Base-by-base conservation (phyloP, 1,140 invertebrate species). In the Bilobella aurantiaca region DNA sequence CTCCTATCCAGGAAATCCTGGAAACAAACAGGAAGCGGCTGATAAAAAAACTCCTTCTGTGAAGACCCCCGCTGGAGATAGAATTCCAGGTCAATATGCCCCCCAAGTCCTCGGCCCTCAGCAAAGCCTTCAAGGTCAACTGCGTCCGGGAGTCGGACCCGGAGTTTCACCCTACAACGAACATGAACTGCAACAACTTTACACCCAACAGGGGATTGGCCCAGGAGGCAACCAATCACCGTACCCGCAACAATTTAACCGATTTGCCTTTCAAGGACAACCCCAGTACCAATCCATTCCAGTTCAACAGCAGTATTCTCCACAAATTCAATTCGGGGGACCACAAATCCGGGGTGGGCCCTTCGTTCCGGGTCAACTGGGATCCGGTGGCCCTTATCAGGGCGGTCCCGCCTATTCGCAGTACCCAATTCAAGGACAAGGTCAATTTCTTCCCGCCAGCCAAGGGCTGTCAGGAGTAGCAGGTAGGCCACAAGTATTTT, bases 21-120 rank as follows among this genome's bases (percentile, higher is more conserved):
- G 47, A 27, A 29, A 42, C 32, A 46, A 29, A 46, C 30, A 53
- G 62, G 25, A 31, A 46, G 58, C 65, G 32, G 64, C 67, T 27
- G 63, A 42, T 0, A 63, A 69, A 28, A 69, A 69, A 31, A 28
- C 58, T 31, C 58, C 57, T 25, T 62, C 58, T 0, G 56, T 63
- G 0, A 63, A 59, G 18, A 63, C 61, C 0, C 65, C 65, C 23
- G 63, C 49, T 62, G 68, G 68, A 0, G 27, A 57, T 58, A 37
- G 16, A 34, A 34, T 27, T 25, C 21, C 42, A n/a, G 67, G 42
- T 28, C 58, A 56, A 14, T 69, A 64, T 25, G 25, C 18, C n/a
- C 66, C 66, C 8, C 58, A 60, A 27, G 23, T 56, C 1, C 59
- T 69, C 21, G 66, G 66, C n/a, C 57, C 62, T 28, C 67, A 62